Base-by-base conservation (phyloP, 2,113 vertebrate genomes). In the Xenus cinereus region DNA sequence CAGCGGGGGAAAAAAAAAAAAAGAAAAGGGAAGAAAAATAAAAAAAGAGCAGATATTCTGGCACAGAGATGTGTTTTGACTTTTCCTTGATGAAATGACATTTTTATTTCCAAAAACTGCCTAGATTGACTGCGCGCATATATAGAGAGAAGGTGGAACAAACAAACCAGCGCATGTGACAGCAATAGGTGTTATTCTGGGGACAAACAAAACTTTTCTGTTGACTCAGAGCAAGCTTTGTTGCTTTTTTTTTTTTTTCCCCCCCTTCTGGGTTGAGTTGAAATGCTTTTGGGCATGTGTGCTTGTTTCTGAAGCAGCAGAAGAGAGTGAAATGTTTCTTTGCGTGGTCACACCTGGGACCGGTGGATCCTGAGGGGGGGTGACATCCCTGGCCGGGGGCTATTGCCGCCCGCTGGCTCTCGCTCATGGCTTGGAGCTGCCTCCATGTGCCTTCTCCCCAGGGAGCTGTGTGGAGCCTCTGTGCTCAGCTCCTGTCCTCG, bases 81-180 rank as follows among this genome's bases (percentile, higher is more conserved):
- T 95, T 91, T 89, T 43, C 45, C 80, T 39, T 95, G 93, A 89
- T 60, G 93, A 91, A 93, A 93, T 96, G 94, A 84, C 89, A 87
- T 96, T 89, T 95, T 94, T 87, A 89, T 91, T 93, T 96, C 89
- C 93, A 78, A 93, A 87, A 95, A 71, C 94, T 96, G 94, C 87
- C 84, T 87, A 2, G 87, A 37, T 64, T 39, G 39, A 43, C 80
- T 39, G 79, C 4, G 3, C 56, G 46, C 75, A 16, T 37, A 14
- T 43, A 9, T 14, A 90, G 84, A 79, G 90, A 84, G 90, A 87
- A 94, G 94, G 94, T 87, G 96, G 96, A 95, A 94, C 85, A 96
- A 93, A 94, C 95, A 88, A 95, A 92, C 35, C 0, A 3, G 63
- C 2, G 3, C 90, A 45, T 94, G 92, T 92, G 90, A 95, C 92